Percentiles rank a stretch among this genome's conserved stretches.
phyloP scores from a whole-genome alignment of 2,797 vertebrate genomes.

The Periparus ater region DNA sequence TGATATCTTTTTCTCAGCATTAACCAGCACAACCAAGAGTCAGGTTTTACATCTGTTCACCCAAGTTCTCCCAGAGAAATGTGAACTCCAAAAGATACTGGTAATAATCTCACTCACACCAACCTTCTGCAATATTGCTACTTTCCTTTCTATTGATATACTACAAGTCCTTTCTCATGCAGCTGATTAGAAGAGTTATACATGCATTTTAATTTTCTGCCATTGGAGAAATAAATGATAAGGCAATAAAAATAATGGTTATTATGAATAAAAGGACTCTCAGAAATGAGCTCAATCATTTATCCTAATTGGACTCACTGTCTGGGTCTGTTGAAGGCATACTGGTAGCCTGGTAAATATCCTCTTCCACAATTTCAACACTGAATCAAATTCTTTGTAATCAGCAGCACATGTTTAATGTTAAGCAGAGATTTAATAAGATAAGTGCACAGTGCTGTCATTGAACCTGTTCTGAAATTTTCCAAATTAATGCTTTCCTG shows the following conservation, averaged over 20 bases:
- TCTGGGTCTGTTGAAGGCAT: not conserved
- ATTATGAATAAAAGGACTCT: not conserved
- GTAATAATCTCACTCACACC: not conserved
- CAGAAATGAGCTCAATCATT: not conserved
- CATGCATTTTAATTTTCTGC: not conserved
- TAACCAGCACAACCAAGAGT: not conserved
- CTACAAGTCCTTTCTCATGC: not conserved
- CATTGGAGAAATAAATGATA: not conserved
- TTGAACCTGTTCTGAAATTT: not conserved
- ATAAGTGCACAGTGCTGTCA: not conserved
- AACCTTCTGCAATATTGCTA: not conserved
- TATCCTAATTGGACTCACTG: not conserved
- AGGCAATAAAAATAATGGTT: constrained; percentile 4
- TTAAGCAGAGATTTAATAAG: constrained; percentile 2
- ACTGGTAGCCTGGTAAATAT: constrained; percentile 9
- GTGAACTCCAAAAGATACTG: not conserved
- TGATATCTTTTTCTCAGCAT: not conserved
- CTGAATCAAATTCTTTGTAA: not conserved
- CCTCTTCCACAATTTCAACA: not conserved
- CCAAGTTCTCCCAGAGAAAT: not conserved
- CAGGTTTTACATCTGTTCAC: not conserved
- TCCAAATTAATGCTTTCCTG: constrained; percentile 9
- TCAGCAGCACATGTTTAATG: constrained; percentile 1
- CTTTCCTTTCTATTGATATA: not conserved
- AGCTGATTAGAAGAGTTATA: not conserved